Evolutionary conservation across 1,140 invertebrate species (phyloP), one percentile per base, ranked within the genome.

Genomic region (Drosophila varians): DNA sequence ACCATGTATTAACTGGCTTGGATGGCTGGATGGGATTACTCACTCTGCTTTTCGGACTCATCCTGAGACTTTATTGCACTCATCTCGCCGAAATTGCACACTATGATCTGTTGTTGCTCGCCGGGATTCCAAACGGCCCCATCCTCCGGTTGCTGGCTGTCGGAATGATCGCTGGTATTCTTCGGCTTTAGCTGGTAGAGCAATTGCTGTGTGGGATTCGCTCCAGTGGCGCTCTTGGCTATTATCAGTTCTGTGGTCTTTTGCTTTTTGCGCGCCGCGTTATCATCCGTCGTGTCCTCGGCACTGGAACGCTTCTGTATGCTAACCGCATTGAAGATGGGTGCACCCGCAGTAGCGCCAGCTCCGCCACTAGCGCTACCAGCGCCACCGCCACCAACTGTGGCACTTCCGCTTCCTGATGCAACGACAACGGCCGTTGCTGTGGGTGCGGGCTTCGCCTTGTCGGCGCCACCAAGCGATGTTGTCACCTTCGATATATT

Each of bases 401-500:
- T 31, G 28, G 28, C 28, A 31, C 28, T 31, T 31, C 28, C 28
- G 28, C 28, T 31, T 9, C 28, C 28, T 31, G 28, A 9, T 14
- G 36, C 36, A 38, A 16, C 36, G 12, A 16, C 36, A 16, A 16
- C 36, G 36, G 36, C 36, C 1, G 36, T 42, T 1, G 38, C 14
- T 16, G 38, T 4, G 4, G 38, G 77, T 87, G 82, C 83, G 74
- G 82, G 68, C 87, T 86, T 86, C 65, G 80, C 80, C 78, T 87
- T 87, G 82, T 87, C 82, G 82, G 82, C 82, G 82, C 82, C 83
- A 88, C 82, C 82, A 74, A 87, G 82, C 77, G 82, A 87, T 87
- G 82, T 82, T 74, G 77, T 87, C 82, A 87, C 82, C 79, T 87
- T 87, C 77, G 82, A 87, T 87, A 87, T 88, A 87, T 87, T 87